Evolutionary conservation across 2,797 vertebrate genomes (phyloP), one percentile per base, ranked within the genome.

Genomic region (Tinamus major): DNA sequence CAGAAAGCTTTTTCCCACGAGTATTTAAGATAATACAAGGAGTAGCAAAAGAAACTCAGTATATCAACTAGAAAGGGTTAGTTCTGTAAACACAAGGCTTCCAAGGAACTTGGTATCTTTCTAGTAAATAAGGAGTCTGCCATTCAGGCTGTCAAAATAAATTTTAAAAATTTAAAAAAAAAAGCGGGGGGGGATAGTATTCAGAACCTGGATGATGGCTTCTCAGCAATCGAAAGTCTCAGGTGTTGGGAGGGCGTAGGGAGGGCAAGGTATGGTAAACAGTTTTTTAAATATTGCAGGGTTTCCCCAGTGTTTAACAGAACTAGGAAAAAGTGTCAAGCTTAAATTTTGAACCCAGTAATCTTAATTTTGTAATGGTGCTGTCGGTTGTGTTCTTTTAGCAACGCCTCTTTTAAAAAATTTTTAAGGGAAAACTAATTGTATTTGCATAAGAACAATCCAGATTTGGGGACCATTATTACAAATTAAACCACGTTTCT

Each of bases 301-400:
- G 96, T 97, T 98, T 95, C 92, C 97, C 96, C 93, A 49, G 74
- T 93, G 93, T 95, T 92, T 96, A 89, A 97, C 96, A 96, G 91
- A 93, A 89, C 95, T 97, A 97, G 95, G 96, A 96, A 87, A 96
- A 96, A 90, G 83, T 93, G 89, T 79, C 94, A 96, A 95, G 97
- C 95, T 97, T 97, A 95, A 97, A 89, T 98, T 98, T 96, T 94
- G 97, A 98, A 98, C 96, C 97, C 97, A 98, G 97, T 97, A 98
- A 98, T 98, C 98, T 98, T 98, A 98, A 98, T 98, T 98, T 97
- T 94, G 96, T 97, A 97, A 97, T 97, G 98, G 98, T 98, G 98
- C 98, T 98, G 97, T 97, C 97, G 94, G 97, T 97, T 96, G 96
- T 97, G 94, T 97, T 97, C 93, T 98, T 98, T 97, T 97, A 98